These are phyloP conservation scores for Lampris megalopsis DNA, from an alignment of 2,113 vertebrate genomes.

Conservation along the genomic window DNA sequence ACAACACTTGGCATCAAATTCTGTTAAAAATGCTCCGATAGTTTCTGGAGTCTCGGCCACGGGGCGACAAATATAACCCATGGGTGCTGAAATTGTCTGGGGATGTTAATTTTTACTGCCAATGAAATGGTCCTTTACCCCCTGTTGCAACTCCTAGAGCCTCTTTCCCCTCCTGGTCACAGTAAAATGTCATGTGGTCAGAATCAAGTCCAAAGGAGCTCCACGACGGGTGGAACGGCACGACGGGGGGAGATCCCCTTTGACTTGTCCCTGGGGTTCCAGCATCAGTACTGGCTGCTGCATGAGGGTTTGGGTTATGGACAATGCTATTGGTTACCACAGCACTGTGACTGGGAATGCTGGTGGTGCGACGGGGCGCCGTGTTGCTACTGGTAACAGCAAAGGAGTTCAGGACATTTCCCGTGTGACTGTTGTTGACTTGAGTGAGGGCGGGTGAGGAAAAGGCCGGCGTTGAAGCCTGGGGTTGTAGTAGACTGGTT, in stretches of 20 bases:
- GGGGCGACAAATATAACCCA: not conserved
- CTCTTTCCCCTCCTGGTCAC: conserved; percentile 58
- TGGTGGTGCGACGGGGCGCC: conserved; percentile 51
- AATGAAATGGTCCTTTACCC: conserved; percentile 51
- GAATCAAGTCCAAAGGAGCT: conserved; percentile 63
- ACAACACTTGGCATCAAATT: not conserved
- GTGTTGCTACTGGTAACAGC: conserved; percentile 29
- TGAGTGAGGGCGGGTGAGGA: conserved; percentile 32
- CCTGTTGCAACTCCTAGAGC: conserved; percentile 27
- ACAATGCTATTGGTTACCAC: conserved; percentile 46
- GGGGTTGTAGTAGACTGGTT: conserved; percentile 40
- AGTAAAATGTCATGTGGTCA: conserved; percentile 51
- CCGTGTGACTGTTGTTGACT: conserved; percentile 37
- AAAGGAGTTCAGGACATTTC: conserved; percentile 32
- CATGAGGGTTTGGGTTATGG: conserved; percentile 36
- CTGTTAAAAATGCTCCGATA: not conserved
- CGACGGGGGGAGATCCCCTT: conserved; percentile 30
- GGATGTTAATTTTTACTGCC: conserved; percentile 54
- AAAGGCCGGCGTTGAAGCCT: conserved; percentile 49
- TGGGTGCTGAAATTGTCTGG: not conserved
- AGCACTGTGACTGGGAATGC: conserved; percentile 27
- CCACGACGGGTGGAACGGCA: conserved; percentile 71
- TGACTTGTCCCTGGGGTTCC: conserved; percentile 37
- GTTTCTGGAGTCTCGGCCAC: not conserved
- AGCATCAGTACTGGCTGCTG: conserved; percentile 22